Conservation (phyloP, 1,140 invertebrate genomes). For the Oreohelix idahoensis region DNA sequence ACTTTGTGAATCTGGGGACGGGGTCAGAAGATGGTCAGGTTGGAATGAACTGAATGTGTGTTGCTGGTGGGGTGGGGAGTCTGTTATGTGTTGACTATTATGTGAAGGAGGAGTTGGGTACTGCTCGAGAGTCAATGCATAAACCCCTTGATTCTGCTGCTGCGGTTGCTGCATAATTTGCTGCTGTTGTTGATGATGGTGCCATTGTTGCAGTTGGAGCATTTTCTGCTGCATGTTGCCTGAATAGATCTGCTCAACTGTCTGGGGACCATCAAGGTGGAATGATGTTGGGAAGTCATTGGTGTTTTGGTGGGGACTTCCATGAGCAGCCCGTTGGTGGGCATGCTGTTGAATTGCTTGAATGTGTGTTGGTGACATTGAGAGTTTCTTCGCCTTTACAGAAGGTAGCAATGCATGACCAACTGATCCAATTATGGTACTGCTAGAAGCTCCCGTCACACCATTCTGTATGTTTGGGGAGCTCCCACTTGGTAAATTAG, state of each 20-base stretch:
- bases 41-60: slow-evolving; percentile 78
- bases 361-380: slow-evolving; percentile 94
- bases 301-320: slow-evolving; percentile 45
- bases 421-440: slow-evolving; percentile 46
- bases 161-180: slow-evolving; percentile 50
- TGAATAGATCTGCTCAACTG: slow-evolving; percentile 52
- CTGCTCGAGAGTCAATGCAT: slow-evolving; percentile 72
- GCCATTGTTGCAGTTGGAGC: slow-evolving; percentile 5
- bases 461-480: background rate
- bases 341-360: slow-evolving; percentile 83
- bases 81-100: slow-evolving; percentile 79
- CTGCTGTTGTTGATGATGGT: slow-evolving; percentile 65
- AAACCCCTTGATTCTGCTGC: slow-evolving; percentile 42
- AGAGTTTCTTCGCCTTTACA: slow-evolving; percentile 75
- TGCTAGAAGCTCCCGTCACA: background rate
- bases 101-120: slow-evolving; percentile 91
- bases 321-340: slow-evolving; percentile 41
- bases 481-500: slow-evolving; percentile 37
- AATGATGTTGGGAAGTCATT: slow-evolving; percentile 46
- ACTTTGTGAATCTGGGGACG: slow-evolving; percentile 93
- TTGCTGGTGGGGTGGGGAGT: slow-evolving; percentile 79
- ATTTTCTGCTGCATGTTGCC: slow-evolving; percentile 67
- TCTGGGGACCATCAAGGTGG: slow-evolving; percentile 45
- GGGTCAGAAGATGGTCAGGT: slow-evolving; percentile 81
- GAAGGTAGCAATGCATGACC: slow-evolving; percentile 49